Base-by-base conservation (phyloP, 2,797 vertebrate genomes). In the Falco peregrinus region DNA sequence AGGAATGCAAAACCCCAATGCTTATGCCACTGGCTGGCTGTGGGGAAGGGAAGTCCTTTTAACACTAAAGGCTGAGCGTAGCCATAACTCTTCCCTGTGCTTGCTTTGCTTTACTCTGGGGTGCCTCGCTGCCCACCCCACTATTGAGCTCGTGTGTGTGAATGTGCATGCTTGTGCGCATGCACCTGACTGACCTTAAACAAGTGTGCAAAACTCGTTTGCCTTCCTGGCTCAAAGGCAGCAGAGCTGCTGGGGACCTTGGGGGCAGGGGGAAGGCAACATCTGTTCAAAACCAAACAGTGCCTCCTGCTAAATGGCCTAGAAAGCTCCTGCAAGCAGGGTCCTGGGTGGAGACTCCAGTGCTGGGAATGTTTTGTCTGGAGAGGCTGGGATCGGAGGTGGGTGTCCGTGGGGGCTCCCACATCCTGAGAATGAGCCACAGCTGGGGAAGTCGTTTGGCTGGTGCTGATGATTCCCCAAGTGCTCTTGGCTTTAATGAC, bases 361-460 rank as follows among this genome's bases (percentile, higher is more conserved):
- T 0, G 69, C 96, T 94, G 96, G 97, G 98, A 98, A 98, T 98
- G 98, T 98, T 98, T 98, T 98, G 98, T 98, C 98, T 98, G 97
- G 97, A 92, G 96, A 93, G 97, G 91, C 97, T 89, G 96, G 96
- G 96, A 95, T 97, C 87, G 26, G 95, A 97, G 95, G 97, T 96
- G 91, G 88, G 94, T 97, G 96, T 83, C 95, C 70, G 53, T 97
- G 97, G 98, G 98, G 98, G 97, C 97, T 98, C 95, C 97, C 97
- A 98, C 98, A 99, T 99, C 99, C 99, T 99, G 98, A 98, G 98
- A 98, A 98, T 97, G 98, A 96, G 78, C 90, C 97, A 98, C 99
- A 99, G 99, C 99, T 99, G 99, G 98, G 98, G 98, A 99, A 99
- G 98, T 99, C 98, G 78, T 99, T 99, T 98, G 97, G 85, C 88